Conservation (phyloP, 2,797 vertebrate genomes). For the Micrastur ruficollis region DNA sequence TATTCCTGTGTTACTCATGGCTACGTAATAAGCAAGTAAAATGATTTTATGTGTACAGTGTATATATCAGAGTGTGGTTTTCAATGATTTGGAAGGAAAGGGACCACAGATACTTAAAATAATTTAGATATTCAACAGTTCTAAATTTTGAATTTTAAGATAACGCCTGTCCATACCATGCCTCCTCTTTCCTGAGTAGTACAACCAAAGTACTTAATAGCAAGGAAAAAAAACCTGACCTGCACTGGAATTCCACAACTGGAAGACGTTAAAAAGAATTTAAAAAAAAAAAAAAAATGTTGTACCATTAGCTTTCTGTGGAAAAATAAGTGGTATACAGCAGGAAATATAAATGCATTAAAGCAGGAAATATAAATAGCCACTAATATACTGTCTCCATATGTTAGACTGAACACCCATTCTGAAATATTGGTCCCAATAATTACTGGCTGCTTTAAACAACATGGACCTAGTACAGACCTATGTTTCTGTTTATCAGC, state of each 20-base stretch:
- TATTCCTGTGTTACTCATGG: background rate
- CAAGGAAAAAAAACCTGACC: background rate
- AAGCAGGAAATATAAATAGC: background rate
- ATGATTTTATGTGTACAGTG: background rate
- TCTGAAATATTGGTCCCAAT: background rate
- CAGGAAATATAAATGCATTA: background rate
- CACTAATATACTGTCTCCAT: fast-evolving
- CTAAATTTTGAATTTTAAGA: background rate
- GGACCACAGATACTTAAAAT: background rate
- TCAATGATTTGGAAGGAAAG: background rate
- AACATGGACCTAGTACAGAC: fast-evolving
- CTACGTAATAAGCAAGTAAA: background rate
- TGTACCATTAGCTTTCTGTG: background rate
- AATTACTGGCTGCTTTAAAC: background rate
- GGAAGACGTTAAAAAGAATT: background rate
- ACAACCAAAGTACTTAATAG: background rate
- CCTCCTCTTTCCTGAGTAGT: background rate
- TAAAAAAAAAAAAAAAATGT: fast-evolving
- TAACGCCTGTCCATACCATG: background rate
- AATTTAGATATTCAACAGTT: background rate
- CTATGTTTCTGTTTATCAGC: fast-evolving
- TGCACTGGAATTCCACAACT: background rate
- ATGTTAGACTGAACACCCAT: fast-evolving
- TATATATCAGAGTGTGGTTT: background rate
- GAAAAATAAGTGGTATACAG: background rate